Evolutionary conservation across 1,140 invertebrate species (phyloP).

Genomic region (Aphidius gifuensis): DNA sequence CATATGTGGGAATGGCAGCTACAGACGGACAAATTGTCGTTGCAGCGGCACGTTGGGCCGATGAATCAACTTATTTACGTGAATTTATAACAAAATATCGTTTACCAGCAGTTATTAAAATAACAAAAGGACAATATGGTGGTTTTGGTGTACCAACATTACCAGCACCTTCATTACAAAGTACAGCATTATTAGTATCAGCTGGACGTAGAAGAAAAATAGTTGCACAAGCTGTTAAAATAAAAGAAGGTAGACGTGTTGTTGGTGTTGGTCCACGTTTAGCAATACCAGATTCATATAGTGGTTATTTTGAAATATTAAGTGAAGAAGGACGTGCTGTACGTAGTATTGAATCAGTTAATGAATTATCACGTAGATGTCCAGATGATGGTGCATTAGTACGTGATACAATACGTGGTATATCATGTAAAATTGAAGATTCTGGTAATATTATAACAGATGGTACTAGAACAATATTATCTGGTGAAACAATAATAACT

Average conservation of each 20-base stretch:
- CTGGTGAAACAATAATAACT: conserved; percentile 74
- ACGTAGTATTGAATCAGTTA: conserved; percentile 83
- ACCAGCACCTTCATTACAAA: conserved; percentile 77
- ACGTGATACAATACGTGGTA: conserved; percentile 80
- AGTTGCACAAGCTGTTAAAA: conserved; percentile 84
- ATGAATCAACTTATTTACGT: conserved; percentile 73
- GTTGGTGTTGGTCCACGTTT: conserved; percentile 78
- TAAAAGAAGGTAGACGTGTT: conserved; percentile 77
- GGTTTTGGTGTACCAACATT: conserved; percentile 82
- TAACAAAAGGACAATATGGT: conserved; percentile 89
- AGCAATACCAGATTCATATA: conserved; percentile 84
- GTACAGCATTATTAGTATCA: conserved; percentile 78
- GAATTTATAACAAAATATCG: conserved; percentile 77
- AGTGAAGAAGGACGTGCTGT: conserved; percentile 90
- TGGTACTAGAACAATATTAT: conserved; percentile 63
- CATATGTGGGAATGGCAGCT: conserved; percentile 65
- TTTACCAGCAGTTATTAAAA: conserved; percentile 82
- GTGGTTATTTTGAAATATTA: conserved; percentile 89
- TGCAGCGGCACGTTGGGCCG: conserved; percentile 79
- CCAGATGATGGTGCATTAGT: conserved; percentile 78
- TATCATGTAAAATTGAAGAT: conserved; percentile 64
- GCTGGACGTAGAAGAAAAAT: conserved; percentile 81
- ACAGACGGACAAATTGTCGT: conserved; percentile 81
- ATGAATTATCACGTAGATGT: conserved; percentile 73
- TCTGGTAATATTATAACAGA: conserved; percentile 66